These are phyloP conservation scores for Drosophila tani DNA, from an alignment of 1,140 invertebrate genomes.

Conservation along the genomic window DNA sequence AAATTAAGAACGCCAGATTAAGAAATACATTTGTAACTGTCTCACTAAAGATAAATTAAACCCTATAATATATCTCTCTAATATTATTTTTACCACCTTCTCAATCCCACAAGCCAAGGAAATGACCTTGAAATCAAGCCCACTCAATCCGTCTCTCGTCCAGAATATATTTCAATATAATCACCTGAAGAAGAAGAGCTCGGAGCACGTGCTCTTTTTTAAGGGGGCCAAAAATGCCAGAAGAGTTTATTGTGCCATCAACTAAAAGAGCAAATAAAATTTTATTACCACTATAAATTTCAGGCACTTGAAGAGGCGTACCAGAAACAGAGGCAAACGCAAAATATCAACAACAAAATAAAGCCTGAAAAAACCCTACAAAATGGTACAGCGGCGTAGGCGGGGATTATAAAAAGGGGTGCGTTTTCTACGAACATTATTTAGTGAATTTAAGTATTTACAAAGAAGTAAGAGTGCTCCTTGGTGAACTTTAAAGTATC, in stretches of 20 bases:
- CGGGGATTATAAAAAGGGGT: slow-evolving; percentile 9
- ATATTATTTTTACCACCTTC: not conserved
- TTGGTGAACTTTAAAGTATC: not conserved
- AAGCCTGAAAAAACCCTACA: slow-evolving; percentile 27
- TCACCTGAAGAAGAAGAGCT: slow-evolving; percentile 24
- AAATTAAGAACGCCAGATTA: no score
- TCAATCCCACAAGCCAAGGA: not conserved
- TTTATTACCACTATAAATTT: slow-evolving; percentile 84
- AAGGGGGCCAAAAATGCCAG: slow-evolving; percentile 61
- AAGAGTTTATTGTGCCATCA: slow-evolving; percentile 83
- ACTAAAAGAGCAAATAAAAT: slow-evolving; percentile 84
- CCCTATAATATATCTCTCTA: no score
- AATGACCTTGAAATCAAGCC: slow-evolving; percentile 63
- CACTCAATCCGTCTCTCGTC: slow-evolving; percentile 20
- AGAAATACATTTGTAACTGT: no score
- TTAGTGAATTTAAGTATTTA: not conserved
- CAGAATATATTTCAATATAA: slow-evolving; percentile 48
- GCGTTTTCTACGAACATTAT: no score
- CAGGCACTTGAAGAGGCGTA: slow-evolving; percentile 70
- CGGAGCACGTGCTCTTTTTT: slow-evolving; percentile 66
- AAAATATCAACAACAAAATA: slow-evolving; percentile 25
- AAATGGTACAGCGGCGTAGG: slow-evolving; percentile 24
- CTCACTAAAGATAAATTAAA: no score
- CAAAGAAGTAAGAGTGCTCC: not conserved
- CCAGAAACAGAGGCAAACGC: slow-evolving; percentile 57